Conservation (phyloP, 2,797 vertebrate species). For the Schizothorax lantsangensis region DNA sequence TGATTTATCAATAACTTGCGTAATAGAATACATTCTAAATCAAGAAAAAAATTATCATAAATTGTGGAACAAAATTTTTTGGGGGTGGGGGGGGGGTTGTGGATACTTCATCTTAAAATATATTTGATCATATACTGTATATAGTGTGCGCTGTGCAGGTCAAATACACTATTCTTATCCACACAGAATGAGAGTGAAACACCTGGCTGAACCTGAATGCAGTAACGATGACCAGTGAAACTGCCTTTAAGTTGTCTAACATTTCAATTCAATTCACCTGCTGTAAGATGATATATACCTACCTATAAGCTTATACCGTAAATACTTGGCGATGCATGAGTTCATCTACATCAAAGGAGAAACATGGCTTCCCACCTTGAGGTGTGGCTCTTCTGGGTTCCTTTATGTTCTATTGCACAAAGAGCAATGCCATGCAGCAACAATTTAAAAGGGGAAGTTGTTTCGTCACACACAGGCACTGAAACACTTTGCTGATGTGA, state of each 20-base stretch:
- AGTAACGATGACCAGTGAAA: neutral
- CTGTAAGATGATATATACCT: slow-evolving; percentile 9
- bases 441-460: slow-evolving; percentile 12
- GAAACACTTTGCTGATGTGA: slow-evolving; percentile 47
- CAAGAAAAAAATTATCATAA: no score
- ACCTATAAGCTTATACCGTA: neutral
- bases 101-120: no score
- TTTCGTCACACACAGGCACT: slow-evolving; percentile 2
- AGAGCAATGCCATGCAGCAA: neutral
- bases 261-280: neutral
- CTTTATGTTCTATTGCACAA: slow-evolving; percentile 7
- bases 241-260: slow-evolving; percentile 15
- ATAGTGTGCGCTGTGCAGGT: neutral
- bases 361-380: neutral
- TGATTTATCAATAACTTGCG: no score
- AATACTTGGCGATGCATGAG: neutral
- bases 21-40: no score
- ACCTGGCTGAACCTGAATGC: slow-evolving; percentile 10
- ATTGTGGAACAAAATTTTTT: no score
- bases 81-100: no score
- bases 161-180: neutral
- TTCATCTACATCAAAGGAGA: slow-evolving; percentile 22
- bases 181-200: neutral
- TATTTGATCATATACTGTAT: neutral
- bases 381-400: slow-evolving; percentile 5